Percentiles rank a stretch among this genome's conserved stretches.
Evolutionary conservation across 2,797 vertebrate genomes (phyloP).

Genomic region (Lithobates sylvaticus): DNA sequence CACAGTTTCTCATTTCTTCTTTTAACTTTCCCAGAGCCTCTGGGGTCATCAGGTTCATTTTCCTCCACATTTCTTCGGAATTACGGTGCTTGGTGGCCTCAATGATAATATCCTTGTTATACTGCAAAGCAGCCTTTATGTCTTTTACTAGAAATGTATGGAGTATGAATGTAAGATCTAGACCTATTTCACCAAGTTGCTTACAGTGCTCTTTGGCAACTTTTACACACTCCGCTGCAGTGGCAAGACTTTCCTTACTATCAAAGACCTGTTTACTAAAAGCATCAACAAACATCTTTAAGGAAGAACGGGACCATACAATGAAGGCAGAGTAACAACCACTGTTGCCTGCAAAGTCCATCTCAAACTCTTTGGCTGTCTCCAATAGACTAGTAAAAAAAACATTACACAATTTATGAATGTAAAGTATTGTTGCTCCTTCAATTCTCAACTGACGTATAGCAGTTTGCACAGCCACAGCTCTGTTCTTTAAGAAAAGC

Average conservation of each 20-base stretch:
- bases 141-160: conserved; percentile 93
- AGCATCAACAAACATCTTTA: conserved; percentile 94
- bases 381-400: conserved; percentile 97
- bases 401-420: conserved; percentile 97
- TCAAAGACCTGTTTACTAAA: conserved; percentile 98
- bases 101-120: conserved; percentile 96
- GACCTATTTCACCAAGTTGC: conserved; percentile 93
- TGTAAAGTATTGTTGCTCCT: conserved; percentile 95
- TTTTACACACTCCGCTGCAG: conserved; percentile 94
- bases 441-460: conserved; percentile 96
- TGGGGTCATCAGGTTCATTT: conserved; percentile 98
- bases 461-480: conserved; percentile 90
- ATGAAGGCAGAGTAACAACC: conserved; percentile 98
- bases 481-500: conserved; percentile 93
- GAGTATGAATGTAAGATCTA: conserved; percentile 96
- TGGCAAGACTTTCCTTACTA: conserved; percentile 96
- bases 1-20: conserved; percentile 93
- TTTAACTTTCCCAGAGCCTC: conserved; percentile 92
- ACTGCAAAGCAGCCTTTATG: conserved; percentile 89
- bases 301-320: conserved; percentile 92
- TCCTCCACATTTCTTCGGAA: conserved; percentile 98
- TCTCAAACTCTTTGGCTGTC: conserved; percentile 95
- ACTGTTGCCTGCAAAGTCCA: conserved; percentile 90
- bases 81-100: conserved; percentile 98
- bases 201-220: conserved; percentile 96